Base-by-base conservation (phyloP, 2,797 vertebrate species). In the Dryobates pubescens region DNA sequence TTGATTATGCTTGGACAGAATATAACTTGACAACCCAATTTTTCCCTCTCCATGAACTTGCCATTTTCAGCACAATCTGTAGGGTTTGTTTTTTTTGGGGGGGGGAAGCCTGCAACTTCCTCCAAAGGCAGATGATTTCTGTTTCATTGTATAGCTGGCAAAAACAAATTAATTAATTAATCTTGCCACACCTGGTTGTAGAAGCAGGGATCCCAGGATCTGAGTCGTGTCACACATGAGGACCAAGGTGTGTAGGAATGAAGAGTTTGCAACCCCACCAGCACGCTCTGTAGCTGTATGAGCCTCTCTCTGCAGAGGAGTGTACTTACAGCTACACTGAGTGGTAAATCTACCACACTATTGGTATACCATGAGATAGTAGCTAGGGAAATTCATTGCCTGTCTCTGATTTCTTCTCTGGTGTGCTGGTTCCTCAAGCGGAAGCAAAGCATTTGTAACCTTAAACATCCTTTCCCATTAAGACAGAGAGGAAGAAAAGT, bases 221-320 rank as follows among this genome's bases (percentile, higher is more conserved):
- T 13, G 18, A 13, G 30, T 7, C 9, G 14, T 5, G 7, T 53
- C 45, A 16, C 1, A 1, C 30, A 2, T 5, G 51, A 54, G 7
- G 10, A 19, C 38, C 47, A 3, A 41, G 49, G 26, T 4, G 17
- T 8, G 26, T 29, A 19, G 3, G 2, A 43, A 34, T 10, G 13
- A 64, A 47, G 14, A 61, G n/a, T 6, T 74, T 27, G 41, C 0
- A 8, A 16, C 7, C 1, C 29, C 6, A 22, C 17, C 49, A 9
- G 4, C 20, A 0, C 22, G 29, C 29, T 22, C 54, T 58, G 57
- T 36, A 5, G 1, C 70, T 30, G 41, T 29, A 10, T 10, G 2
- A 75, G 11, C 36, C 62, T 61, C 20, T 24, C 53, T 3, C 61
- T 36, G 16, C 49, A 29, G 38, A 36, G 41, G 19, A 63, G 18